A percentile compares a stretch with the other conserved stretches of the same genome.
These are phyloP conservation scores for Anoncus sp. DNA, from an alignment of 2,888 invertebrate species.

Conservation along the genomic window DNA sequence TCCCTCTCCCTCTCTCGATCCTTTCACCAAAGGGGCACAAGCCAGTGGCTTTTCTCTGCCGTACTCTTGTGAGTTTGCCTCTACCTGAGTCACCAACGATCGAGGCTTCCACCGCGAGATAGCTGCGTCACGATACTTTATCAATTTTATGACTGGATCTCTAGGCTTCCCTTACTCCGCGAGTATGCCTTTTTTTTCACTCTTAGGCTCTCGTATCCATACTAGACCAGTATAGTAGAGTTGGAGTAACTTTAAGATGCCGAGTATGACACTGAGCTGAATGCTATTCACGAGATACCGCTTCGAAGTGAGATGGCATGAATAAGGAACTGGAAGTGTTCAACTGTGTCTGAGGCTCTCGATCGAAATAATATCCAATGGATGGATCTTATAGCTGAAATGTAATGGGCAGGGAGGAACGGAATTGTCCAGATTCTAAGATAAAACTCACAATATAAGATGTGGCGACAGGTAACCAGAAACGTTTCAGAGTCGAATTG, in stretches of 20 bases:
- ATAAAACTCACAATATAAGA: too few relatives aligned
- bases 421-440: neutral
- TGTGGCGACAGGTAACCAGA: too few relatives aligned
- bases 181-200: neutral
- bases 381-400: neutral
- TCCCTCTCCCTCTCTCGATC: slow-evolving; percentile 14
- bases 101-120: slow-evolving; percentile 33
- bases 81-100: slow-evolving; percentile 62
- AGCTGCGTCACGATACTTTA: slow-evolving; percentile 51
- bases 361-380: neutral
- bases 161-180: neutral
- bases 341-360: neutral
- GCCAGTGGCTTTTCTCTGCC: neutral
- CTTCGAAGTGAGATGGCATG: neutral
- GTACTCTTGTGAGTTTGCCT: slow-evolving; percentile 7
- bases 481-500: too few relatives aligned
- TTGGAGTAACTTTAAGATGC: neutral
- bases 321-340: neutral
- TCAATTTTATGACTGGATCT: slow-evolving; percentile 54
- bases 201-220: neutral
- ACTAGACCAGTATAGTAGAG: neutral
- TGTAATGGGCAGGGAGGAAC: neutral
- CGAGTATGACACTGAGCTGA: neutral
- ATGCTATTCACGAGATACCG: neutral
- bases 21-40: slow-evolving; percentile 1